Base-by-base conservation (phyloP, 2,888 invertebrate species). In the Melipona beecheii region DNA sequence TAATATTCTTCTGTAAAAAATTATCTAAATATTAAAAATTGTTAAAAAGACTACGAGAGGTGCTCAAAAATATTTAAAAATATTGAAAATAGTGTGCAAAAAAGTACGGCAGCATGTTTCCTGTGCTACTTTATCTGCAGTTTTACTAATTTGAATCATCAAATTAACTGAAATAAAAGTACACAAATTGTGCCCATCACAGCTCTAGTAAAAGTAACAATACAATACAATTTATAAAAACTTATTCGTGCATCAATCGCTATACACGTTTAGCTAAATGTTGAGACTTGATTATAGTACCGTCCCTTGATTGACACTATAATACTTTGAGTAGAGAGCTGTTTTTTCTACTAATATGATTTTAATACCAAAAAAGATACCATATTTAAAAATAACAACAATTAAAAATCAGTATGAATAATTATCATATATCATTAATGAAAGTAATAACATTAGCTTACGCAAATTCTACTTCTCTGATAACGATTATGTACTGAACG, bases 291-390 rank as follows among this genome's bases (percentile, higher is more conserved):
- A 60, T 68, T 58, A 36, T 73, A 73, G 66, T 81, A 77, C 78
- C 50, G 43, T 78, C 82, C 43, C 71, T 83, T 56, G 52, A 68
- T 72, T 68, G 52, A 80, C 75, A 58, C 66, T 83, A 76, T 79
- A 86, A 88, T 89, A 89, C 81, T 85, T 89, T 74, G 68, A 87
- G 71, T 88, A 88, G 88, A 88, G 88, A 88, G 88, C 88, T 58
- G 58, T 78, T 83, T 80, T 83, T 81, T 75, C 65, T 88, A 83
- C 70, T 79, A 75, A 77, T 80, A 31, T 86, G 81, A 79, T 82
- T 43, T 81, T 68, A 74, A 86, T 86, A 84, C 75, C 68, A 71
- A 78, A 64, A 75, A 79, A 81, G 70, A 83, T 79, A 83, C 73
- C 49, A 27, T 74, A 70, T 72, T 62, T 73, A 75, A 78, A 62